Base-by-base conservation (phyloP, 2,113 vertebrate species). In the Bagarius yarrelli region DNA sequence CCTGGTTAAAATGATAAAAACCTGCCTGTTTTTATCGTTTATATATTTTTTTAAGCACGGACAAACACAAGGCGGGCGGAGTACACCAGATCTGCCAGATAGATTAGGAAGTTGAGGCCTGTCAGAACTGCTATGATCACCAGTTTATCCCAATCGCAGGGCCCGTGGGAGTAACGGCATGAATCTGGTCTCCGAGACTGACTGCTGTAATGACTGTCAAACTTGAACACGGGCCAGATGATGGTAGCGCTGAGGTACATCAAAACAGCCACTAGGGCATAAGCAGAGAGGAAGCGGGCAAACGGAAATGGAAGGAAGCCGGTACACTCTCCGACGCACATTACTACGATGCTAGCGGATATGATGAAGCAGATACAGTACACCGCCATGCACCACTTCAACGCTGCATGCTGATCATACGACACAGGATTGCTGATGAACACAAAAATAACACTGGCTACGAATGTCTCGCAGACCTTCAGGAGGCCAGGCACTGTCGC, bases 341-440 rank as follows among this genome's bases (percentile, higher is more conserved):
- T 79, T 60, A 94, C 81, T 56, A 94, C 90, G 36, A 92, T 89
- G 79, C 89, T 86, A 0, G 91, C 88, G 0, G 93, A 92, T 12
- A 94, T 83, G 80, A 94, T 90, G 87, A 94, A 94, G 71, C 93
- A 94, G 84, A 94, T 92, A 80, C 93, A 89, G 19, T 94, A 94
- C 0, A 94, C 92, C 0, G 93, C 89, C 87, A 94, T 85, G 21
- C 93, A 94, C 92, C 93, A 94, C 79, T 94, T 89, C 55, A 94
- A 64, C 0, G 90, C 93, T 0, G 86, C 16, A 2, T 82, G 36
- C 0, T 0, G 0, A 0, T 91, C 76, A 40, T 94, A 94, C 1
- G 79, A 87, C 27, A 56, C 0, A 0, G 12, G 90, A 0, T 83
- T 32, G 4, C 89, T 89, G 86, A 94, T 79, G 82, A 94, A 93